phyloP scores from a whole-genome alignment of 2,113 vertebrate species.

The Saimiri boliviensis region DNA sequence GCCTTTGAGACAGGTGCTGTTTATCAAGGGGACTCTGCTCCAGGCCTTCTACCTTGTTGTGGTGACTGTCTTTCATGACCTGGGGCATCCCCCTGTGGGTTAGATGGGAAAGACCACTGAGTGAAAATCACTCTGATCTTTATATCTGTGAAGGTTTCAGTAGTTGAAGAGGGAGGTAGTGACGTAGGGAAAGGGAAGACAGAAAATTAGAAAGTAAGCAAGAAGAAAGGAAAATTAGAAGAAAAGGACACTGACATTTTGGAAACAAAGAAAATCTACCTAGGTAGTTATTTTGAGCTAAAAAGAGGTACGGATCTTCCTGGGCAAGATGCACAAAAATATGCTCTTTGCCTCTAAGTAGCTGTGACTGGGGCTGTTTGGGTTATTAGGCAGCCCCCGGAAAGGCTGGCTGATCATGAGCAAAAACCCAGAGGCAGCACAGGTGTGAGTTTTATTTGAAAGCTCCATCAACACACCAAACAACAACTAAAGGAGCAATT shows the following conservation, averaged over 20 bases:
- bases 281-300: neutral
- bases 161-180: neutral
- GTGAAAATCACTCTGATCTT: neutral
- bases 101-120: neutral
- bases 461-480: neutral
- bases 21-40: neutral
- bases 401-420: neutral
- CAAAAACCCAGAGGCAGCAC: neutral
- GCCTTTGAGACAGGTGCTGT: neutral
- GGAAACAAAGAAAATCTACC: neutral
- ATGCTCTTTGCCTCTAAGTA: neutral
- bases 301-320: neutral
- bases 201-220: neutral
- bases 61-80: neutral
- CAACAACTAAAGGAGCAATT: neutral
- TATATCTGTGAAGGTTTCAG: neutral
- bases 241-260: neutral
- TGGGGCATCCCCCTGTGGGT: neutral
- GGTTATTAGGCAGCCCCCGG: neutral
- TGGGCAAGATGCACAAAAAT: neutral
- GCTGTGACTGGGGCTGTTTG: neutral
- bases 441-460: neutral
- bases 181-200: neutral
- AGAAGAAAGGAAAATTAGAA: neutral
- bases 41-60: neutral